Evolutionary conservation across 2,113 vertebrate species (phyloP).

Genomic region (Cisticola juncidis): DNA sequence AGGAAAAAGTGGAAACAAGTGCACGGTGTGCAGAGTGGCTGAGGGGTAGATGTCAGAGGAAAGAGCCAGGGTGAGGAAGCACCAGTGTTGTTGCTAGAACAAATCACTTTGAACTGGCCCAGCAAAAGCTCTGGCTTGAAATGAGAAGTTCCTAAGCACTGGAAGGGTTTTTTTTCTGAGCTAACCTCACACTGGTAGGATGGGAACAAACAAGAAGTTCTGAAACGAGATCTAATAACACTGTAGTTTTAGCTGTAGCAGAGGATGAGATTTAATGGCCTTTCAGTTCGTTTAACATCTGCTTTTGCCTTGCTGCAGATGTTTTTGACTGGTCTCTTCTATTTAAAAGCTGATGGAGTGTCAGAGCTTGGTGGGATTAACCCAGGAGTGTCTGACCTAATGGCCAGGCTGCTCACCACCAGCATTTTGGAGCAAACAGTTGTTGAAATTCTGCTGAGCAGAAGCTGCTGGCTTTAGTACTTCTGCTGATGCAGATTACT

Average conservation of each 20-base stretch:
- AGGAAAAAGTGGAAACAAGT: neutral
- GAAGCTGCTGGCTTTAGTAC: neutral
- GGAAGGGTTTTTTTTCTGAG: neutral
- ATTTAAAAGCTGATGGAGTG: neutral
- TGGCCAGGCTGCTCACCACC: neutral
- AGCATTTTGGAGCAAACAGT: neutral
- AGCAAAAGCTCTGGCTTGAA: neutral
- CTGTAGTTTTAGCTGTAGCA: neutral
- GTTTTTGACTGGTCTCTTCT: neutral
- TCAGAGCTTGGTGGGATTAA: neutral
- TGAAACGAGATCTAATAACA: neutral
- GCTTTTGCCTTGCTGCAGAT: neutral
- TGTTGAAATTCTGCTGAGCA: conserved; percentile 8
- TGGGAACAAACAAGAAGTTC: neutral
- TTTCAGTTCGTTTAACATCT: neutral
- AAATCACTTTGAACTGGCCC: neutral
- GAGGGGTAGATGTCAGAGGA: neutral
- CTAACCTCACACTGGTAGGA: neutral
- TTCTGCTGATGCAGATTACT: neutral
- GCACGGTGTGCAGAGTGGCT: neutral
- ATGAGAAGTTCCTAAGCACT: neutral
- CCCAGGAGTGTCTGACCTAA: neutral
- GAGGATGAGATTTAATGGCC: neutral
- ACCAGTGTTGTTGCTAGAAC: neutral
- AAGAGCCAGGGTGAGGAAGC: neutral